Evolutionary conservation across 2,888 invertebrate genomes (phyloP).

Genomic region (Pyrgus malvae): DNA sequence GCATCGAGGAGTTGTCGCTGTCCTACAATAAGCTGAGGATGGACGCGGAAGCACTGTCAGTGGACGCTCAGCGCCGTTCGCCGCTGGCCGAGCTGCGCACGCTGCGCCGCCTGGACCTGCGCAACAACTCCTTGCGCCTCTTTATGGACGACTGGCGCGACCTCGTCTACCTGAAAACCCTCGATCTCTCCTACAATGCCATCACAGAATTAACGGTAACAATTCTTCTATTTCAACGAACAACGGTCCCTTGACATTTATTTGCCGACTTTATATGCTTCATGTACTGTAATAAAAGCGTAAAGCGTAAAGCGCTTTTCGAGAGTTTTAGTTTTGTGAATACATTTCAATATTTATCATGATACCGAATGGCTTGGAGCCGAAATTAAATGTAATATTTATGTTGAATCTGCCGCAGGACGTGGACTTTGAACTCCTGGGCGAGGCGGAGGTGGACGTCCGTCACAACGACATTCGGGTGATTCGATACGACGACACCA

Average conservation of each 20-base stretch:
- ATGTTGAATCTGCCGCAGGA: constrained; percentile 23
- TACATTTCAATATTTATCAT: no score
- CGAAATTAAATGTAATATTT: no score
- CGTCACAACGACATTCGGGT: constrained; percentile 45
- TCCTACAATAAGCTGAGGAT: constrained; percentile 26
- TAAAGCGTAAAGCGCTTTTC: no score
- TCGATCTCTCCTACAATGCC: constrained; percentile 40
- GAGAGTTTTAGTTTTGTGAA: no score
- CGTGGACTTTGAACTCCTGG: constrained; percentile 30
- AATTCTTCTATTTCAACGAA: neutral
- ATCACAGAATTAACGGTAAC: constrained; percentile 32
- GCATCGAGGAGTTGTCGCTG: constrained; percentile 35
- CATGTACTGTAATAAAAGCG: no score
- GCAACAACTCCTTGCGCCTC: constrained; percentile 36
- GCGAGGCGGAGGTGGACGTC: constrained; percentile 35
- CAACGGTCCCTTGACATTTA: neutral
- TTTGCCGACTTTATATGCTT: no score
- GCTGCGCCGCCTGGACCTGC: constrained; percentile 28
- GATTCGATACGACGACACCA: neutral
- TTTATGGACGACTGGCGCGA: constrained; percentile 35
- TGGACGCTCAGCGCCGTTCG: constrained; percentile 33
- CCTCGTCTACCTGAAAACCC: constrained; percentile 21
- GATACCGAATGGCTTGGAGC: no score
- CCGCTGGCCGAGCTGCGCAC: constrained; percentile 30
- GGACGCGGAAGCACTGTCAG: constrained; percentile 15